Conservation (phyloP, 2,797 vertebrate species). For the Epinephelus coioides region DNA sequence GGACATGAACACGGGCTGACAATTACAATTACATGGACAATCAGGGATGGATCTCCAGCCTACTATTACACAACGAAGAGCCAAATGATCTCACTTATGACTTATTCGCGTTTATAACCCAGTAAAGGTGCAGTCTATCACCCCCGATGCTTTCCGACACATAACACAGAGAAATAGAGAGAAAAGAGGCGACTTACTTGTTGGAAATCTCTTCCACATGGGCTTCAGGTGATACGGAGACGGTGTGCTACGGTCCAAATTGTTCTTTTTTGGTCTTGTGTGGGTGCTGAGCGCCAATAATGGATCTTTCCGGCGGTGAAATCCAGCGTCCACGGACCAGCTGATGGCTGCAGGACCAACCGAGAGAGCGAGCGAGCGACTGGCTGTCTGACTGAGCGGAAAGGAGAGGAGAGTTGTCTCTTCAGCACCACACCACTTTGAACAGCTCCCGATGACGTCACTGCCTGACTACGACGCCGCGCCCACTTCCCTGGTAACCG, state of each 20-base stretch:
- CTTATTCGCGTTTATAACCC: neutral
- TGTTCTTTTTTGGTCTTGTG: neutral
- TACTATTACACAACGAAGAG: neutral
- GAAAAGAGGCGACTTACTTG: slow-evolving; percentile 63
- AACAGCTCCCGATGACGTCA: slow-evolving; percentile 88
- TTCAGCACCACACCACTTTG: slow-evolving; percentile 85
- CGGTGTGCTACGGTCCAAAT: neutral
- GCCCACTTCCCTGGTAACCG: slow-evolving; percentile 67
- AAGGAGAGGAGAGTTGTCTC: slow-evolving; percentile 57
- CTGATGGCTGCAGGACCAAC: slow-evolving; percentile 40
- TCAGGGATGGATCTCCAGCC: neutral
- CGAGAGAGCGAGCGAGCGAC: slow-evolving; percentile 33
- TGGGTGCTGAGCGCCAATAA: neutral
- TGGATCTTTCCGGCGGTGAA: slow-evolving; percentile 26
- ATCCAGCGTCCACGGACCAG: slow-evolving; percentile 54
- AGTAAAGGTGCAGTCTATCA: neutral
- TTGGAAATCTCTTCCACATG: slow-evolving; percentile 44
- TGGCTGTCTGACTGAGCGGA: slow-evolving; percentile 41
- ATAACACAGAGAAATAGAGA: neutral
- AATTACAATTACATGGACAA: slow-evolving; percentile 4
- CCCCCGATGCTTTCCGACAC: slow-evolving; percentile 1
- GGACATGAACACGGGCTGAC: slow-evolving; percentile 18
- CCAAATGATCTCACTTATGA: neutral
- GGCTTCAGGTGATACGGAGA: slow-evolving; percentile 1
- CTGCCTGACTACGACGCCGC: slow-evolving; percentile 71